Conservation (phyloP, 2,797 vertebrate species). For the Carcharodon carcharias region DNA sequence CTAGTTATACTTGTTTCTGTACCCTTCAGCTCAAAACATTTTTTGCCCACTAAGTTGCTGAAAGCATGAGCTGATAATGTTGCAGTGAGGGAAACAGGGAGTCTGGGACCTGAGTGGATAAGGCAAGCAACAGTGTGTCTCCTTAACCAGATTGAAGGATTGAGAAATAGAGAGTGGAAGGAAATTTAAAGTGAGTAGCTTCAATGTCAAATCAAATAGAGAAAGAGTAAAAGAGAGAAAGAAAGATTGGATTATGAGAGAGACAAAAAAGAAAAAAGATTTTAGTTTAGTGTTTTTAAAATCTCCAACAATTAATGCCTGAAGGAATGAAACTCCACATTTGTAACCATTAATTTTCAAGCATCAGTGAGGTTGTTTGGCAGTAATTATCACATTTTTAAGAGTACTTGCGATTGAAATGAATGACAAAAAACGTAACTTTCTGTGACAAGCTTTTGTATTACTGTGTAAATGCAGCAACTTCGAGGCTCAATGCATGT, state of each 20-base stretch:
- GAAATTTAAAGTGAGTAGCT: neutral
- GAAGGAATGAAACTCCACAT: neutral
- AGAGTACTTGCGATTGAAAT: neutral
- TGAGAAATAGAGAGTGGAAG: neutral
- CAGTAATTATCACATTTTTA: neutral
- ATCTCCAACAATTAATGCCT: neutral
- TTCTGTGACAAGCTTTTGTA: neutral
- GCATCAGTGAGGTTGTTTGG: neutral
- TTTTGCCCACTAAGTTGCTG: neutral
- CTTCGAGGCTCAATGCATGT: neutral
- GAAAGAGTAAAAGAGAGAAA: neutral
- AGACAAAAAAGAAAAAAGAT: neutral
- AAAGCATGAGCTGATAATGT: neutral
- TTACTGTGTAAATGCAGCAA: neutral
- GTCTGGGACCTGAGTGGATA: neutral
- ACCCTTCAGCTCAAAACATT: neutral
- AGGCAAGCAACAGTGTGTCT: neutral
- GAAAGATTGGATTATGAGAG: neutral
- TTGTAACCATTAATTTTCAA: neutral
- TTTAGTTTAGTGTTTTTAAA: neutral
- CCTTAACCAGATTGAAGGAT: neutral
- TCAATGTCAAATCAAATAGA: neutral
- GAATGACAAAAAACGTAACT: neutral
- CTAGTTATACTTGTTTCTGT: neutral
- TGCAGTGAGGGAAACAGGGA: neutral